Conservation (phyloP, 2,797 vertebrate genomes). For the Tiaroga cobitis region DNA sequence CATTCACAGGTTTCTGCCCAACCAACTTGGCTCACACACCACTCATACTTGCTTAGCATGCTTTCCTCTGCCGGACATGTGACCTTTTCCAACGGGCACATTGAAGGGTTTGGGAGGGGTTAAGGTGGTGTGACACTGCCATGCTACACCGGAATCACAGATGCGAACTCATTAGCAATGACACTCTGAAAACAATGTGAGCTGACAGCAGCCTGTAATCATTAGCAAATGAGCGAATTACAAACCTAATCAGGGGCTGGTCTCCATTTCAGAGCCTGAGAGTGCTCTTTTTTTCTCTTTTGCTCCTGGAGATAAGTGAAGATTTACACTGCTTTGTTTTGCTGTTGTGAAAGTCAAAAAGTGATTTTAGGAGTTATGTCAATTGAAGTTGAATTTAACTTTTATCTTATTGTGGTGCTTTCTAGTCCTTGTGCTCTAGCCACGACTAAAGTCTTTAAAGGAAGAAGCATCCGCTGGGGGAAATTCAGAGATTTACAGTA, state of each 20-base stretch:
- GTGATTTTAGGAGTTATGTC: background rate
- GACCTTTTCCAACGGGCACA: slow-evolving; percentile 49
- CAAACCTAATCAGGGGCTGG: slow-evolving; percentile 33
- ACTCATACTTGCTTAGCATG: slow-evolving; percentile 28
- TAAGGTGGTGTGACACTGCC: slow-evolving; percentile 29
- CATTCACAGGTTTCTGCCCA: slow-evolving; percentile 43
- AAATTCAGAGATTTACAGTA: background rate
- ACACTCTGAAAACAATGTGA: slow-evolving; percentile 55
- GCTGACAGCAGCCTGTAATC: slow-evolving; percentile 64
- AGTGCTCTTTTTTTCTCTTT: background rate
- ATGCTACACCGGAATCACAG: slow-evolving; percentile 39
- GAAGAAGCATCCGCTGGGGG: background rate
- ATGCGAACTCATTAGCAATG: slow-evolving; percentile 59
- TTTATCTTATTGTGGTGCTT: slow-evolving; percentile 8
- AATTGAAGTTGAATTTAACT: background rate
- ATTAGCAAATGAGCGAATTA: slow-evolving; percentile 60
- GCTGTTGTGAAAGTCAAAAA: slow-evolving; percentile 1
- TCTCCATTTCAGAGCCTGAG: slow-evolving; percentile 16
- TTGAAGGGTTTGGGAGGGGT: slow-evolving; percentile 26
- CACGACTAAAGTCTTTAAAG: background rate
- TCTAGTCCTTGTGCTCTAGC: background rate
- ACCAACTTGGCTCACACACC: slow-evolving; percentile 23
- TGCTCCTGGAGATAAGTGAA: background rate
- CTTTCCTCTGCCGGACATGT: slow-evolving; percentile 34
- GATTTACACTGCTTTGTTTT: background rate